Evolutionary conservation across 1,140 invertebrate species (phyloP), one percentile per base, ranked within the genome.

Genomic region (Drosophila parabipectinata): DNA sequence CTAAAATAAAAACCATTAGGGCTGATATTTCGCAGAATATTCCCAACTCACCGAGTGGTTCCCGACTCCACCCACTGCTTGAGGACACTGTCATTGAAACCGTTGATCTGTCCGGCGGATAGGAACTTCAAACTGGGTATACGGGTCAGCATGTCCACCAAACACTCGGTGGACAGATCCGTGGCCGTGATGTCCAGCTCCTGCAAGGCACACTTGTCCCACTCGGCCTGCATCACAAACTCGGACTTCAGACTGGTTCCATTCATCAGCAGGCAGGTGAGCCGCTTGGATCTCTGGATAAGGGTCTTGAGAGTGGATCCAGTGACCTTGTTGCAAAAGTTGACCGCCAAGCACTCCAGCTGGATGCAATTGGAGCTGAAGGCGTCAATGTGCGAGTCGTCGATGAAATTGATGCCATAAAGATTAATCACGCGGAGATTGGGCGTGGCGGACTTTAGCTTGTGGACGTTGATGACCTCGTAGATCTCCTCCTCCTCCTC

Each of bases 401-500:
- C 98, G 1, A 99, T 96, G 80, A 99, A 99, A 91, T 98, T 98
- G 58, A 99, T 99, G 0, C 98, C 98, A 91, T 98, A 99, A 18
- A 99, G 92, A 92, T 99, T 99, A 73, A 99, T 98, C 3, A 99
- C 97, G 66, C 97, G 93, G 15, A 99, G 93, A 93, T 99, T 99
- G 0, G 98, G 98, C 0, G 98, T 98, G 0, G 98, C 98, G 10
- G 97, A 97, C 92, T 99, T 99, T 3, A 99, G 93, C 89, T 99
- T 99, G 92, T 99, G 98, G 15, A 99, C 98, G 92, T 99, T 99
- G 74, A 99, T 98, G 0, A 99, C 99, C 93, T 99, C 99, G 92
- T 99, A 99, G 79, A 99, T 98, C 93, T 99, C 98, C 92, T 99
- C 99, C 90, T 99, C 99, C 89, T 99, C 98, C 91, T 99, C 98